Evolutionary conservation across 2,797 vertebrate species (phyloP).

Genomic region (Halcyon smyrnensis): DNA sequence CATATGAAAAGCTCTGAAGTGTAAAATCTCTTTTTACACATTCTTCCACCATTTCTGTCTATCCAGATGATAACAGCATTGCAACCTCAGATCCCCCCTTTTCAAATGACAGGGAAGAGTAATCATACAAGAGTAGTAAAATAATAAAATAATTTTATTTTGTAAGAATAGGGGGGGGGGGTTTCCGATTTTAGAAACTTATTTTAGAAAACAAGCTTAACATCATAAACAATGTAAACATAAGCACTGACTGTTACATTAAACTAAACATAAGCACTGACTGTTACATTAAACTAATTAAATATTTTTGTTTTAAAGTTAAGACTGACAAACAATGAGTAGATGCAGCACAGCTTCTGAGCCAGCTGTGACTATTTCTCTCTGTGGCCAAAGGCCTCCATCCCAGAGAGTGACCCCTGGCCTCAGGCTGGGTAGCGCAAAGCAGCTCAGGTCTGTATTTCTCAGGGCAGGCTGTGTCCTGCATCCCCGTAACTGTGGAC

Average conservation of each 20-base stretch:
- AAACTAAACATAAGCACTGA: background rate
- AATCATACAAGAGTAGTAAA: background rate
- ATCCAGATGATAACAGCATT: background rate
- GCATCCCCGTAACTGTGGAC: accelerated
- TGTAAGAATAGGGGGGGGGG: accelerated
- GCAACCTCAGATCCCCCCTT: background rate
- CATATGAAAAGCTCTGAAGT: background rate
- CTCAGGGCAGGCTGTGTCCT: background rate
- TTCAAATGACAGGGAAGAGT: background rate
- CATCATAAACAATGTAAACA: background rate
- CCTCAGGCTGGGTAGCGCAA: background rate
- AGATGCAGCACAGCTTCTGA: background rate
- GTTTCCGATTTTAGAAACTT: background rate
- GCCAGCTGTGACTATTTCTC: background rate
- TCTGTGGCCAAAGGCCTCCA: background rate
- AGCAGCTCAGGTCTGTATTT: background rate
- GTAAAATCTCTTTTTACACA: background rate
- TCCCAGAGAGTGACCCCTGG: background rate
- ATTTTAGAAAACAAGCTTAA: background rate
- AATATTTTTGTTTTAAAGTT: background rate
- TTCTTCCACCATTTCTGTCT: background rate
- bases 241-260: background rate
- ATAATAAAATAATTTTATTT: background rate
- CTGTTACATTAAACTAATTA: background rate
- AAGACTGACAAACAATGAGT: background rate